Conservation (phyloP, 2,888 invertebrate species). For the Drosophila cracens region DNA sequence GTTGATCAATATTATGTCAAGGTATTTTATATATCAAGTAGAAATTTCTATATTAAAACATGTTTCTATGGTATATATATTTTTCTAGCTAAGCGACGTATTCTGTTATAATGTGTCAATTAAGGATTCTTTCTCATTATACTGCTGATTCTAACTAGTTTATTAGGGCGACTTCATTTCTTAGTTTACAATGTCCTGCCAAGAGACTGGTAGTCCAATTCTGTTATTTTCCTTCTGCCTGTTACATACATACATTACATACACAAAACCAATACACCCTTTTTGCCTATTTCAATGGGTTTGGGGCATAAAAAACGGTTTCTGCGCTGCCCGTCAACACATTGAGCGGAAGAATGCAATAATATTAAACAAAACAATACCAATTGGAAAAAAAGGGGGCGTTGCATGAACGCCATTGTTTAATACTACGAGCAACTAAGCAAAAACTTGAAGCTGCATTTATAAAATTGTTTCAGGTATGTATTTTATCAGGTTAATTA, state of each 20-base stretch:
- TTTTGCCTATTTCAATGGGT: not conserved
- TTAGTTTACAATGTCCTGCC: no score
- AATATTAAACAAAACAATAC: conserved; percentile 48
- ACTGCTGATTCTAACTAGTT: no score
- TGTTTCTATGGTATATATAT: no score
- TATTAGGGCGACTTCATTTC: no score
- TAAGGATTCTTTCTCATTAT: no score
- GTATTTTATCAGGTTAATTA: not conserved
- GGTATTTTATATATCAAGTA: no score
- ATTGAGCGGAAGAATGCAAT: conserved; percentile 73
- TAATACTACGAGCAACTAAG: not conserved
- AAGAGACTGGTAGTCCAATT: no score
- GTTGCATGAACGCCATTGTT: not conserved
- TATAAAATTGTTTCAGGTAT: not conserved
- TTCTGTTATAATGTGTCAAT: no score
- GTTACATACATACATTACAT: not conserved
- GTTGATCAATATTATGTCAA: no score
- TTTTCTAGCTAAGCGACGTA: no score
- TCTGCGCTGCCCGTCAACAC: conserved; percentile 40
- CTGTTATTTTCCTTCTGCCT: no score
- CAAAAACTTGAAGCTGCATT: not conserved
- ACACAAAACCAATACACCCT: not conserved
- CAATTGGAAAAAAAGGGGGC: conserved; percentile 26
- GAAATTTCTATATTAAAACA: no score
- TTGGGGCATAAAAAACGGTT: conserved; percentile 3